These are phyloP conservation scores for Scophthalmus maximus DNA, from an alignment of 2,113 vertebrate genomes.

Conservation along the genomic window DNA sequence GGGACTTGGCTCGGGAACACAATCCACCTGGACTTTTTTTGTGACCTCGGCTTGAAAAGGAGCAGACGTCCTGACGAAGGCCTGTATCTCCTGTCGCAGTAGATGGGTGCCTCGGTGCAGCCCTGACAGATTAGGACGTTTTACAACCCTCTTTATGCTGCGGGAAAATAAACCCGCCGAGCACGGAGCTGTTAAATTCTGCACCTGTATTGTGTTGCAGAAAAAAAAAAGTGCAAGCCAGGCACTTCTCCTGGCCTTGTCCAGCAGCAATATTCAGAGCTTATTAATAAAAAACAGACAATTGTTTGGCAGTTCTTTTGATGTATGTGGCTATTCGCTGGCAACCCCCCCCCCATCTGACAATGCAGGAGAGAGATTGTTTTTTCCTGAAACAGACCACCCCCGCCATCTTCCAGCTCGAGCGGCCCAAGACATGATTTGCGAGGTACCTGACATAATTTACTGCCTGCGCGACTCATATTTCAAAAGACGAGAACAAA, in stretches of 20 bases:
- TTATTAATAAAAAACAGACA: constrained; percentile 82
- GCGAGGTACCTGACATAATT: constrained; percentile 75
- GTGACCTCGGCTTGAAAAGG: constrained; percentile 57
- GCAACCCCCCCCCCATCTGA: constrained; percentile 50
- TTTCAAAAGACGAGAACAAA: constrained; percentile 75
- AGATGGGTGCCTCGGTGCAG: constrained; percentile 36
- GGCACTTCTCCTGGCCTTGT: constrained; percentile 80
- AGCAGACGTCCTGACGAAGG: constrained; percentile 36
- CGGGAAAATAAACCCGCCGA: constrained; percentile 45
- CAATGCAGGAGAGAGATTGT: constrained; percentile 72
- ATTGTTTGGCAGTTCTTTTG: constrained; percentile 81
- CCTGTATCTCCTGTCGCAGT: constrained; percentile 42
- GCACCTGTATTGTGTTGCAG: constrained; percentile 82
- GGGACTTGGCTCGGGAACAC: constrained; percentile 33
- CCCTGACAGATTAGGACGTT: constrained; percentile 64
- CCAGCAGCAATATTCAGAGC: constrained; percentile 77
- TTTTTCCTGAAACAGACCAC: constrained; percentile 71
- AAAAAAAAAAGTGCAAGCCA: constrained; percentile 72
- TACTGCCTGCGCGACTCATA: constrained; percentile 64
- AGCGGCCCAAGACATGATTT: constrained; percentile 68
- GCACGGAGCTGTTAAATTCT: constrained; percentile 66
- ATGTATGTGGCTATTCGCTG: constrained; percentile 76
- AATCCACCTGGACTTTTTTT: constrained; percentile 61
- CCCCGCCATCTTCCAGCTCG: constrained; percentile 60
- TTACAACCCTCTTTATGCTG: constrained; percentile 68